Evolutionary conservation across 2,797 vertebrate species (phyloP).

Genomic region (Gymnodraco acuticeps): DNA sequence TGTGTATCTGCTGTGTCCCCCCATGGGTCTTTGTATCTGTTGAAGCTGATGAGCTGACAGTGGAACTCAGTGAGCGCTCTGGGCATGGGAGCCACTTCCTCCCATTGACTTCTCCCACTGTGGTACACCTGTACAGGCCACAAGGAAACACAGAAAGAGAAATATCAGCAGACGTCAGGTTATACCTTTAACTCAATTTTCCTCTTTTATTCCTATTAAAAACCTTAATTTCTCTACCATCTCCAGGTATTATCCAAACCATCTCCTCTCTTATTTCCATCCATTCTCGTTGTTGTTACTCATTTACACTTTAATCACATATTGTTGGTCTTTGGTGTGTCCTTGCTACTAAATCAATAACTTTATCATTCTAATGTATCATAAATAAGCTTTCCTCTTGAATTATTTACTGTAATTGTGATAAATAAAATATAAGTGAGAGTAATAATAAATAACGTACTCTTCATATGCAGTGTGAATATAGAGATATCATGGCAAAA

Average conservation of each 20-base stretch:
- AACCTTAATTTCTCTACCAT: not conserved
- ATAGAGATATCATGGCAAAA: not conserved
- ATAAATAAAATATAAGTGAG: not conserved
- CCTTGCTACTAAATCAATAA: not conserved
- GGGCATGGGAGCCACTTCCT: slow-evolving; percentile 97
- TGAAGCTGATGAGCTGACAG: slow-evolving; percentile 95
- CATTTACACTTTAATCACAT: not conserved
- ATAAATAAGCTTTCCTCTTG: not conserved
- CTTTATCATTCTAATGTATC: not conserved
- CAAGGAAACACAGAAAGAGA: slow-evolving; percentile 2
- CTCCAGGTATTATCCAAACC: not conserved
- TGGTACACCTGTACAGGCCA: slow-evolving; percentile 89
- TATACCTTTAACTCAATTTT: not conserved
- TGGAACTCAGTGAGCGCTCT: slow-evolving; percentile 96
- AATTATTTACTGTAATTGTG: not conserved
- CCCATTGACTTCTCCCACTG: slow-evolving; percentile 93
- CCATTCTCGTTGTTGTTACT: too few species aligned
- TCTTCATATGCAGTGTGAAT: not conserved
- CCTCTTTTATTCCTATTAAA: not conserved
- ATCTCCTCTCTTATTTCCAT: not conserved
- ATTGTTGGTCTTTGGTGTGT: not conserved
- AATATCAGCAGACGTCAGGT: not conserved
- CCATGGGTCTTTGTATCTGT: slow-evolving; percentile 95
- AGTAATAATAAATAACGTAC: not conserved
- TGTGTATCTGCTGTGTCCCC: slow-evolving; percentile 60